phyloP scores from a whole-genome alignment of 2,888 invertebrate species.

The Nemurella pictetii region DNA sequence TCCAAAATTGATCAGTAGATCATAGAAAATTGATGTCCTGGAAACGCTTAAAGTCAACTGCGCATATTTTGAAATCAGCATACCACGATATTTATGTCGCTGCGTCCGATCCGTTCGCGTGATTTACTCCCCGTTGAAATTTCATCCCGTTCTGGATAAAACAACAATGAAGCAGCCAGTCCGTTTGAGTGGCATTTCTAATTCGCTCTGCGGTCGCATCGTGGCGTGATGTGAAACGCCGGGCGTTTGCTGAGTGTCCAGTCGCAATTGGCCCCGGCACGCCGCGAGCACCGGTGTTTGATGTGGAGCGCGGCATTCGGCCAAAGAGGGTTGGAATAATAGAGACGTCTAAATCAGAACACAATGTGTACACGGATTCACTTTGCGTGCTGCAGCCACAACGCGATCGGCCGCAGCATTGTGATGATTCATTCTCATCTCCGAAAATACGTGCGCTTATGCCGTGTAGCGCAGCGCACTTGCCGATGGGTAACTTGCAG shows the following conservation, averaged over 20 bases:
- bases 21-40: no score
- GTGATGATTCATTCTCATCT: slow-evolving; percentile 25
- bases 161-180: no score
- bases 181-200: slow-evolving; percentile 29
- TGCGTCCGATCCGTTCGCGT: no score
- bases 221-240: neutral
- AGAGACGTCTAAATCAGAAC: slow-evolving; percentile 22
- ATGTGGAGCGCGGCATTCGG: slow-evolving; percentile 4
- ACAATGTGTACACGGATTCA: slow-evolving; percentile 4
- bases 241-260: slow-evolving; percentile 3
- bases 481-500: neutral
- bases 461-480: neutral
- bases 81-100: no score
- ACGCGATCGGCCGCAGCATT: neutral
- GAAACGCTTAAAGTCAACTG: no score
- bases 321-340: slow-evolving; percentile 13
- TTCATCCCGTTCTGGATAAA: no score
- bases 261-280: slow-evolving; percentile 8
- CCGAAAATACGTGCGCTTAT: slow-evolving; percentile 15
- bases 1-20: no score
- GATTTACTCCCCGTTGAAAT: no score
- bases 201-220: slow-evolving; percentile 9
- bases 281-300: neutral
- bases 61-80: no score
- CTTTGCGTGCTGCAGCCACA: neutral